A percentile compares a stretch with the other conserved stretches of the same genome.
Conservation (phyloP, 2,888 invertebrate species). For the Pediacus dermestoides region DNA sequence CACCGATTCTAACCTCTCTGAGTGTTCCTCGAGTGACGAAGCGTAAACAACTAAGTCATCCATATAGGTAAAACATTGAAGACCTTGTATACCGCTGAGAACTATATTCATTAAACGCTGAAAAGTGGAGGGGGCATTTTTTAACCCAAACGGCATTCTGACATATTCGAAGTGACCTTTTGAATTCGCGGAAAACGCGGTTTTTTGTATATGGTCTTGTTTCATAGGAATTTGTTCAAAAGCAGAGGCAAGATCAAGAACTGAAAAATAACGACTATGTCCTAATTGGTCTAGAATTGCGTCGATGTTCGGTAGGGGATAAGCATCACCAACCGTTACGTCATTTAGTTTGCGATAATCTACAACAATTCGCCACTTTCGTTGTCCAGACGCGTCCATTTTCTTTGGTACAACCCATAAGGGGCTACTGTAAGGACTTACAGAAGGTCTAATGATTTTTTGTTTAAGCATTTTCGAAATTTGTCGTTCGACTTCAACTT, state of each 20-base stretch:
- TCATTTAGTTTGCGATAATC: constrained; percentile 17
- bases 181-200: constrained; percentile 35
- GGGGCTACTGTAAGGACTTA: constrained; percentile 12
- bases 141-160: constrained; percentile 35
- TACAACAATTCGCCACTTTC: constrained; percentile 15
- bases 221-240: constrained; percentile 40
- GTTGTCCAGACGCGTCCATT: constrained; percentile 12
- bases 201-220: constrained; percentile 32
- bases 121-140: constrained; percentile 29
- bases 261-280: constrained; percentile 23
- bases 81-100: constrained; percentile 26
- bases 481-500: constrained; percentile 25
- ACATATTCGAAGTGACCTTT: constrained; percentile 40
- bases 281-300: constrained; percentile 15
- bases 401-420: constrained; percentile 32
- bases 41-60: constrained; percentile 19
- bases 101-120: constrained; percentile 34
- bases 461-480: constrained; percentile 11
- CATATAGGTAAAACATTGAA: constrained; percentile 18
- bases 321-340: background rate
- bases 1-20: no score
- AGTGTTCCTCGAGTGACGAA: constrained; percentile 15
- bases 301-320: constrained; percentile 7
- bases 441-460: constrained; percentile 13
- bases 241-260: constrained; percentile 32